These are phyloP conservation scores for Elegia similella DNA, from an alignment of 2,888 invertebrate genomes.

Conservation along the genomic window DNA sequence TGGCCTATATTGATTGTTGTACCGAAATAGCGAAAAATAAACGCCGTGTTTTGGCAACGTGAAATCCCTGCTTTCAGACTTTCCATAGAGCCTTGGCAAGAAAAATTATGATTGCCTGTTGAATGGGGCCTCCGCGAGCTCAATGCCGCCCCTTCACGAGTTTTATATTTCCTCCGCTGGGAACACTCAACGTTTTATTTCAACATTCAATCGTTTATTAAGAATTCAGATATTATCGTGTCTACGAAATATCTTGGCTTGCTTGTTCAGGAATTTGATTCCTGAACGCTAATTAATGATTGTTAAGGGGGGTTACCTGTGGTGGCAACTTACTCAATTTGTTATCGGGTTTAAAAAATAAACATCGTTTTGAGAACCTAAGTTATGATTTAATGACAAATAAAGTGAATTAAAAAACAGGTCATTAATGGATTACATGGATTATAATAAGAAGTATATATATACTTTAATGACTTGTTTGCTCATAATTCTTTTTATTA, in stretches of 20 bases:
- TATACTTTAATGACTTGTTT: too few relatives aligned
- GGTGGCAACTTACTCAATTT: background rate
- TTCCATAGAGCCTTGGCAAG: conserved; percentile 21
- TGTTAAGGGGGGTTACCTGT: too few relatives aligned
- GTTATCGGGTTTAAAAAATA: background rate
- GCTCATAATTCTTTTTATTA: too few relatives aligned
- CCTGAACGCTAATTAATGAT: background rate
- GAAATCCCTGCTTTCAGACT: too few relatives aligned
- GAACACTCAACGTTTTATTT: conserved; percentile 28
- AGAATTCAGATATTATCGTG: conserved; percentile 23
- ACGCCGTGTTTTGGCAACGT: too few relatives aligned
- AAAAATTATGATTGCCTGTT: conserved; percentile 41
- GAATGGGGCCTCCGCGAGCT: conserved; percentile 32
- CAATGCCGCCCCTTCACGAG: conserved; percentile 33
- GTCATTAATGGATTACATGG: too few relatives aligned
- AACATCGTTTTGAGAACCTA: background rate
- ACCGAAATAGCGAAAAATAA: too few relatives aligned
- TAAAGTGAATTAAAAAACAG: too few relatives aligned
- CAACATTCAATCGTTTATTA: conserved; percentile 29
- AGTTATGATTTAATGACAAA: too few relatives aligned
- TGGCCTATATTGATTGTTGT: background rate
- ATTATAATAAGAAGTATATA: too few relatives aligned
- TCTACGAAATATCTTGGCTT: conserved; percentile 26
- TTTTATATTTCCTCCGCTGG: conserved; percentile 30
- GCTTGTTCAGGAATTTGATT: background rate